Base-by-base conservation (phyloP, 2,113 vertebrate genomes). In the Zeus faber region DNA sequence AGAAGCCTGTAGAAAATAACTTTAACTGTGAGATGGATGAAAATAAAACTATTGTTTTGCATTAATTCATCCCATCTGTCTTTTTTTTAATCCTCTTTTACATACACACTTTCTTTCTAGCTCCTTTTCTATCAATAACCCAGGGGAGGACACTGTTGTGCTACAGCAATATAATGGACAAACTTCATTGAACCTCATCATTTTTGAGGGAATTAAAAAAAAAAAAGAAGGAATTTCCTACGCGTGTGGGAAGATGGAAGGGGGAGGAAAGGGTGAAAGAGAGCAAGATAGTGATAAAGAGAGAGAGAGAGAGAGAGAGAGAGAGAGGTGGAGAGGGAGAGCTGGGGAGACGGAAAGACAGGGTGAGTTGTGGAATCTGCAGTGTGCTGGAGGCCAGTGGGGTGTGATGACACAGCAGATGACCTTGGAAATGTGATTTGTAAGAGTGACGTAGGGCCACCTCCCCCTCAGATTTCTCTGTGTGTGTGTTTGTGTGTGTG, bases 401-500 rank as follows among this genome's bases (percentile, higher is more conserved):
- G 16, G 25, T 54, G 53, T 60, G 74, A 75, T 79, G 82, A 82
- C 67, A 65, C 71, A 62, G 76, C 68, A 63, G 43, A 67, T 53
- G 62, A 83, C 80, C 76, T 71, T 79, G 64, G 62, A 57, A 63
- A 55, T 51, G 35, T 54, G 60, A 78, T 53, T 60, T 74, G 62
- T 47, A 54, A 40, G 65, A 60, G 61, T 55, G 41, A 56, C 46
- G 48, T 18, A n/a, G 43, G 46, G 27, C 7, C 24, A 10, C 18
- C 46, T 54, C 10, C n/a, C n/a, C n/a, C n/a, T n/a, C n/a, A n/a
- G n/a, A 37, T 37, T n/a, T 37, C 33, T 37, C 50, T 5, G n/a
- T 16, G 20, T 20, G 18, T 41, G 41, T 48, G 31, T 50, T 29
- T 21, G 20, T 23, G 43, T 21, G 18, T 22, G 18, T 21, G 8